A percentile compares a stretch with the other conserved stretches of the same genome.
Conservation (phyloP, 2,888 invertebrate species). For the Watsonalla binaria region DNA sequence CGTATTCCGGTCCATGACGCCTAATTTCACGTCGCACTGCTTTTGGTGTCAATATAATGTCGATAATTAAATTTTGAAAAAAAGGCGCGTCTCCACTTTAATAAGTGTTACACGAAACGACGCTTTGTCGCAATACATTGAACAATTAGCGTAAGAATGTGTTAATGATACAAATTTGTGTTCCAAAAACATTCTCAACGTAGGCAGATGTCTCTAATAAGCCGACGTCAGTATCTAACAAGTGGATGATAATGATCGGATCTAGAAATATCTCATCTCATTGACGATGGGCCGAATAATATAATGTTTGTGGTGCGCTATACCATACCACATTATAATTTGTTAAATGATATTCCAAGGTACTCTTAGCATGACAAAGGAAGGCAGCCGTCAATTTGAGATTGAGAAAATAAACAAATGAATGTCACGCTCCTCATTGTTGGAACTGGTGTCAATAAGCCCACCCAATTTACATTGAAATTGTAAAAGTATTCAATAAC, state of each 20-base stretch:
- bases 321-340: not conserved
- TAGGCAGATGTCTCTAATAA: conserved; percentile 28
- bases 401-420: conserved; percentile 51
- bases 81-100: conserved; percentile 53
- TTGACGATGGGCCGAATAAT: not conserved
- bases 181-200: conserved; percentile 47
- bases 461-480: conserved; percentile 50
- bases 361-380: conserved; percentile 1
- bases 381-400: conserved; percentile 19
- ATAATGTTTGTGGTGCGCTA: not conserved
- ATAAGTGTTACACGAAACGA: conserved; percentile 69
- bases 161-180: conserved; percentile 68
- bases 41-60: conserved; percentile 66
- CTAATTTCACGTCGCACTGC: conserved; percentile 46
- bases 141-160: conserved; percentile 68
- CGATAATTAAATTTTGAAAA: conserved; percentile 74
- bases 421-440: conserved; percentile 51
- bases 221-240: conserved; percentile 10
- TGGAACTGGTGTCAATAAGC: conserved; percentile 37
- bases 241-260: conserved; percentile 3
- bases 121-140: conserved; percentile 51
- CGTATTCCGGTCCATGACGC: conserved; percentile 26
- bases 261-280: conserved; percentile 9
- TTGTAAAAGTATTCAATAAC: conserved; percentile 59
- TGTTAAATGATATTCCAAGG: not conserved